Evolutionary conservation across 2,113 vertebrate genomes (phyloP), one percentile per base, ranked within the genome.

Genomic region (Phylloscopus trochilus): DNA sequence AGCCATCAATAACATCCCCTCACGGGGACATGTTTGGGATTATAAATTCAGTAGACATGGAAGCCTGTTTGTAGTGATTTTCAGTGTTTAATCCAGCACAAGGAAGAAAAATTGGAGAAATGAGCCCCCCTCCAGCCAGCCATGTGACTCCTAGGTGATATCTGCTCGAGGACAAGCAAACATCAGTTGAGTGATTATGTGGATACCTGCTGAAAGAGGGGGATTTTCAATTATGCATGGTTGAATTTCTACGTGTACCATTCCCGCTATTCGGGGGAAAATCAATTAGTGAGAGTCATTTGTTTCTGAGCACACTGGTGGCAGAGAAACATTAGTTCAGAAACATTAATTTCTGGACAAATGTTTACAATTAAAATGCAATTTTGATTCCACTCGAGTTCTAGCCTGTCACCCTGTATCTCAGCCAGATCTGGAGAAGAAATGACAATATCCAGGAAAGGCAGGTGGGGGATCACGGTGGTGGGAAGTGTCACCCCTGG

Each of bases 341-440:
- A 97, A 92, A 97, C 92, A 96, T 97, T 97, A 96, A 96, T 96
- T 97, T 96, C 93, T 96, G 91, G 90, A 95, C 96, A 96, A 96
- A 95, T 92, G 95, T 93, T 97, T 96, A 94, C 82, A 94, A 97
- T 97, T 95, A 94, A 92, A 94, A 95, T n/a, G 85, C 21, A 64
- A 77, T 96, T 96, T 96, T 92, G 87, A 63, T 96, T 96, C 92
- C 89, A 67, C 83, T 87, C n/a, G 5, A 64, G 76, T 51, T 67
- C 62, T 78, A 5, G 18, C 47, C 46, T 69, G 39, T 53, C 52
- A 62, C n/a, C 23, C 23, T 30, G 39, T 39, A 17, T 23, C 83
- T 89, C 82, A 79, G 79, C n/a, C 91, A 91, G 72, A 33, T 23
- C 49, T 52, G 60, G 60, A 68, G 72, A 15, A 39, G 56, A 39